These are phyloP conservation scores for Balearica regulorum DNA, from an alignment of 2,797 vertebrate species.

Conservation along the genomic window DNA sequence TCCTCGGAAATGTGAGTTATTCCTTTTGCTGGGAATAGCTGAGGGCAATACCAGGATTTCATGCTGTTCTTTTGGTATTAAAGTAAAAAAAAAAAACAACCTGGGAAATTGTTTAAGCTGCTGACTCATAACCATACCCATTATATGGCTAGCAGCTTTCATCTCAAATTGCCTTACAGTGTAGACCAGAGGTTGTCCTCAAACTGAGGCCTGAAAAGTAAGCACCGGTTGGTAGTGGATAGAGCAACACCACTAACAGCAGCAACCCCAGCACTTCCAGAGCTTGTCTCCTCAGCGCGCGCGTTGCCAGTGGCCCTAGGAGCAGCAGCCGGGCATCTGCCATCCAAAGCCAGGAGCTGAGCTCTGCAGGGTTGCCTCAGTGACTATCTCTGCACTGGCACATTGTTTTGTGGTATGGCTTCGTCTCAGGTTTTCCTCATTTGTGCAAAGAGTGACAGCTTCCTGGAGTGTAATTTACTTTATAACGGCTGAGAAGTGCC, in stretches of 20 bases:
- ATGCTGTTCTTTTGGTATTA: not conserved
- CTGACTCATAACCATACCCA: not conserved
- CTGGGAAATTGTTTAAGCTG: not conserved
- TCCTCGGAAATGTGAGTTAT: not conserved
- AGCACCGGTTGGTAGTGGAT: not conserved
- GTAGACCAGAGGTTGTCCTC: not conserved
- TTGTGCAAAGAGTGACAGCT: not conserved
- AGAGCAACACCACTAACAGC: not conserved
- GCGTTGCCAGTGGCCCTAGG: not conserved
- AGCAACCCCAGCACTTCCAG: not conserved
- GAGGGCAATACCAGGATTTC: not conserved
- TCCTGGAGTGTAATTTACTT: conserved; percentile 29
- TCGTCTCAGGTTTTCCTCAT: not conserved
- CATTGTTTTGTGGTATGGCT: not conserved
- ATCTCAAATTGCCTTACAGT: not conserved
- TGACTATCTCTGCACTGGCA: not conserved
- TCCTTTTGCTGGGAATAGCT: not conserved
- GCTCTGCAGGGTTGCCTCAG: not conserved
- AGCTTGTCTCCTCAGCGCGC: not conserved
- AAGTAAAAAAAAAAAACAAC: not conserved
- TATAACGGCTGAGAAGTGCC: conserved; percentile 35
- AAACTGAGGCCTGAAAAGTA: not conserved
- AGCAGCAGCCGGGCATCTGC: not conserved
- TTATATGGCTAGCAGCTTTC: not conserved
- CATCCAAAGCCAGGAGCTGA: not conserved